A percentile compares a stretch with the other conserved stretches of the same genome.
phyloP scores from a whole-genome alignment of 2,113 vertebrate genomes.

The Oceanites oceanicus region DNA sequence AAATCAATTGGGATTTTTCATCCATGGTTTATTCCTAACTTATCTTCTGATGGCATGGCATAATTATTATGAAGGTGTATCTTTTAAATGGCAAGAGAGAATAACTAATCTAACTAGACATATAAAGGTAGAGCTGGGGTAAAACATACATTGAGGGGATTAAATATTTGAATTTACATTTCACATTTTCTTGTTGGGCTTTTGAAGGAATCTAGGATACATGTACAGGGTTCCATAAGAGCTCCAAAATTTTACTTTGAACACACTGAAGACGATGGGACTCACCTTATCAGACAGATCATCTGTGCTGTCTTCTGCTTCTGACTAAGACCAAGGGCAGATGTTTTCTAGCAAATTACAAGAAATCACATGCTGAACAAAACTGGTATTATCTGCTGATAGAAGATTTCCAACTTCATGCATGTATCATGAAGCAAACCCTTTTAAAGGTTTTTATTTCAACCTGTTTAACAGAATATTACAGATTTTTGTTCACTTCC shows the following conservation, averaged over 20 bases:
- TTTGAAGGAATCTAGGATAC: neutral
- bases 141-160: neutral
- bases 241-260: neutral
- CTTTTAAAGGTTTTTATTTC: neutral
- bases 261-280: neutral
- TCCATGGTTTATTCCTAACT: accelerated
- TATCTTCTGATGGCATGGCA: neutral
- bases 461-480: neutral
- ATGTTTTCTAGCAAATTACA: neutral
- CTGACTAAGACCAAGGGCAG: neutral
- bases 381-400: neutral
- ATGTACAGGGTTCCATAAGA: neutral
- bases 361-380: neutral
- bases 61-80: accelerated
- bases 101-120: neutral
- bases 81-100: neutral
- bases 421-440: neutral
- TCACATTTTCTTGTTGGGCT: neutral
- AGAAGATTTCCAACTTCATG: neutral
- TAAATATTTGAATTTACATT: neutral
- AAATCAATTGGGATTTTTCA: neutral
- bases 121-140: neutral
- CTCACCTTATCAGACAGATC: neutral
- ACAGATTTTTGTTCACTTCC: neutral
- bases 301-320: neutral